These are phyloP conservation scores for Oryctes rhinoceros DNA, from an alignment of 1,140 invertebrate genomes.

Conservation along the genomic window DNA sequence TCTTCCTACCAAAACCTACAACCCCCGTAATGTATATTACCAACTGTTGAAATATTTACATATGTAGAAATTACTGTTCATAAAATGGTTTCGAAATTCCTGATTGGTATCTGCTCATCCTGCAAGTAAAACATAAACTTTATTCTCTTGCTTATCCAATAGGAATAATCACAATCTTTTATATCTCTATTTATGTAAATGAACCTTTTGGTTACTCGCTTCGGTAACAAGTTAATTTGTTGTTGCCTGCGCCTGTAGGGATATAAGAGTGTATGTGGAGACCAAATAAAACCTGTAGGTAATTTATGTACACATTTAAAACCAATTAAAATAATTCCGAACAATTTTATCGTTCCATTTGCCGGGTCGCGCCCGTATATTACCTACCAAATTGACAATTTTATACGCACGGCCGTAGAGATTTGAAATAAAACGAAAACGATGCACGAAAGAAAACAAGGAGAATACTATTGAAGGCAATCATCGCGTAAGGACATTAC, in stretches of 20 bases:
- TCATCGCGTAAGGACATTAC: conserved; percentile 38
- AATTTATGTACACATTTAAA: conserved; percentile 34
- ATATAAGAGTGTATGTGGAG: background rate
- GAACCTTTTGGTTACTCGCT: background rate
- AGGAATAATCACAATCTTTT: background rate
- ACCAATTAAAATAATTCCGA: conserved; percentile 36
- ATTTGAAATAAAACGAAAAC: conserved; percentile 38
- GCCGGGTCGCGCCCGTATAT: conserved; percentile 9
- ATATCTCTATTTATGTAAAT: conserved; percentile 12
- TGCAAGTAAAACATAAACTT: too few relatives aligned
- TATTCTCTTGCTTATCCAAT: too few relatives aligned
- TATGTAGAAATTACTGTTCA: too few relatives aligned
- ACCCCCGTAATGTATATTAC: too few relatives aligned
- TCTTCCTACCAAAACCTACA: too few relatives aligned
- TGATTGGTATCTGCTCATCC: too few relatives aligned
- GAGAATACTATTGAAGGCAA: conserved; percentile 19
- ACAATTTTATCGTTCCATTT: conserved; percentile 37
- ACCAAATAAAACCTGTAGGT: conserved; percentile 1
- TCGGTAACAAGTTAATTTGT: conserved; percentile 23
- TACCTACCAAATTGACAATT: conserved; percentile 33
- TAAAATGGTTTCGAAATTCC: too few relatives aligned
- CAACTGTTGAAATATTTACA: too few relatives aligned
- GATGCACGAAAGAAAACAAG: conserved; percentile 11
- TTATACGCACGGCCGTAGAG: conserved; percentile 4
- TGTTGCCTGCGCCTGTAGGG: background rate